Conservation (phyloP, 2,797 vertebrate genomes). For the Rallus crepitans region DNA sequence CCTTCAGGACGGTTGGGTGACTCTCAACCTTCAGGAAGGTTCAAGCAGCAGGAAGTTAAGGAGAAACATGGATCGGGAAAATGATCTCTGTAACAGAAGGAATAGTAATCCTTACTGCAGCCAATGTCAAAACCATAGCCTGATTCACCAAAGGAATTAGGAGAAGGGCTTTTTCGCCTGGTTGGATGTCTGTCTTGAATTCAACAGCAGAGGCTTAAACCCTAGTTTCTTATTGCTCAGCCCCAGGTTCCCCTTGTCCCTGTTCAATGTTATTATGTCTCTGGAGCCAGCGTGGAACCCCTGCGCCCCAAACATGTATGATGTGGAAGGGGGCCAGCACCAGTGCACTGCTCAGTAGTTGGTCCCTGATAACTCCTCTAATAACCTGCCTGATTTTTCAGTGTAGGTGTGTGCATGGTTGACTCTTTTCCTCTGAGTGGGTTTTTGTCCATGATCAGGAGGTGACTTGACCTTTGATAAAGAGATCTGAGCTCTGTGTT, state of each 20-base stretch:
- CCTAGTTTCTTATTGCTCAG: background rate
- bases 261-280: background rate
- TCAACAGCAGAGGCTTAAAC: background rate
- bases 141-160: background rate
- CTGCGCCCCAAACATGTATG: background rate
- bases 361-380: no score
- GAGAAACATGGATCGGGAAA: background rate
- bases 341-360: background rate
- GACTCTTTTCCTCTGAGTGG: background rate
- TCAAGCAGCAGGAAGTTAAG: background rate
- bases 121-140: background rate
- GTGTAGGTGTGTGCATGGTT: background rate
- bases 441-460: background rate
- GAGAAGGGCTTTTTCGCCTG: background rate
- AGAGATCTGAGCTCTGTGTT: background rate
- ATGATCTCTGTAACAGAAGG: background rate
- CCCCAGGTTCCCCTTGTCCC: background rate
- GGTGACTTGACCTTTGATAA: constrained; percentile 38
- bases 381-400: background rate
- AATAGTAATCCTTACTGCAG: background rate
- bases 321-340: accelerated
- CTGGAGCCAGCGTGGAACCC: accelerated
- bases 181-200: background rate
- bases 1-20: background rate
- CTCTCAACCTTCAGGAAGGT: background rate